Conservation (phyloP, 2,113 vertebrate species). For the Setophaga petechia region DNA sequence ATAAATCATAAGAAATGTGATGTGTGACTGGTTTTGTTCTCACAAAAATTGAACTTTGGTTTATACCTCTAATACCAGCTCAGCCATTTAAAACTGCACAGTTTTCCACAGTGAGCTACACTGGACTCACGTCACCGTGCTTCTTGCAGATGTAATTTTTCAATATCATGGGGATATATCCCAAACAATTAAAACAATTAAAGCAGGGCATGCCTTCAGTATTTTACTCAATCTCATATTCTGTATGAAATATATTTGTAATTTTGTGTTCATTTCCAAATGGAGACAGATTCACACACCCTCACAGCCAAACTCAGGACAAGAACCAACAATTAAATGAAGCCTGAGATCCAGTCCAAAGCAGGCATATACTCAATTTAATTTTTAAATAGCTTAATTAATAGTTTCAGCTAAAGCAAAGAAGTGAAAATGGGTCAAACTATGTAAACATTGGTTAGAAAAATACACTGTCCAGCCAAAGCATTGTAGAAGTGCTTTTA, state of each 20-base stretch:
- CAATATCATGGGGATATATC: conserved; percentile 5
- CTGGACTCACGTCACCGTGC: background rate
- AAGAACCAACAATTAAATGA: conserved; percentile 61
- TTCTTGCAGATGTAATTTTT: conserved; percentile 10
- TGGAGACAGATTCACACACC: conserved; percentile 56
- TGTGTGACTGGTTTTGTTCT: background rate
- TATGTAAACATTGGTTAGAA: conserved; percentile 61
- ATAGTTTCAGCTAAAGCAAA: conserved; percentile 50
- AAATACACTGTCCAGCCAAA: conserved; percentile 59
- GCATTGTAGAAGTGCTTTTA: conserved; percentile 11
- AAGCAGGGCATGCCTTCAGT: background rate
- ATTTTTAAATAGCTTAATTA: conserved; percentile 68
- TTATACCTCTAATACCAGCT: background rate
- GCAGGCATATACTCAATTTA: conserved; percentile 45
- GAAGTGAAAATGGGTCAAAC: conserved; percentile 65
- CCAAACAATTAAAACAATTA: conserved; percentile 53
- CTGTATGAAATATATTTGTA: conserved; percentile 37
- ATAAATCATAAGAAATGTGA: background rate
- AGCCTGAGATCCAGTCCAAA: conserved; percentile 47
- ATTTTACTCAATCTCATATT: background rate
- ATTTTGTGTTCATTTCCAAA: conserved; percentile 49
- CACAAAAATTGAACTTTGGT: background rate
- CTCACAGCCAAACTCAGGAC: conserved; percentile 17
- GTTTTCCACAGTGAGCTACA: background rate
- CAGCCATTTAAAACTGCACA: background rate